phyloP scores from a whole-genome alignment of 2,888 invertebrate species.

The Iphiclides podalirius region DNA sequence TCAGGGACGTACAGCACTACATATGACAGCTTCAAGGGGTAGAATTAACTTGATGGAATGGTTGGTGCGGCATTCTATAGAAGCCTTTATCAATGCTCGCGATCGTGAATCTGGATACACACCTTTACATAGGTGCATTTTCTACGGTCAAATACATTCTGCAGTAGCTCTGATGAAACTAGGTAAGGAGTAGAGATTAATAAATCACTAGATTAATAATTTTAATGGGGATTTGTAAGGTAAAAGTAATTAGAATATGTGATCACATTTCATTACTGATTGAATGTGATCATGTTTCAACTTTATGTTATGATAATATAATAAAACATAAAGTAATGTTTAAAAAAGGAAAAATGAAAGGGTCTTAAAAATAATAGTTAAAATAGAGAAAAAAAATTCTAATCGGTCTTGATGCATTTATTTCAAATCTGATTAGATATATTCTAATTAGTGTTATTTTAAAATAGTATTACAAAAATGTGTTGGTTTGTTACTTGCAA shows the following conservation, averaged over 20 bases:
- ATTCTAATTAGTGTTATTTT: too few relatives aligned
- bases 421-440: too few relatives aligned
- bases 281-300: too few relatives aligned
- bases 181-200: slow-evolving; percentile 53
- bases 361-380: too few relatives aligned
- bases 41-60: slow-evolving; percentile 85
- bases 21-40: slow-evolving; percentile 88
- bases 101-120: slow-evolving; percentile 89
- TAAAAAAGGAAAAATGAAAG: too few relatives aligned
- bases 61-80: slow-evolving; percentile 82
- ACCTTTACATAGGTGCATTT: slow-evolving; percentile 89
- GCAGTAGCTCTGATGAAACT: slow-evolving; percentile 85
- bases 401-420: too few relatives aligned
- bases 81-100: slow-evolving; percentile 82
- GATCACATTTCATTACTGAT: too few relatives aligned
- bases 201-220: neutral
- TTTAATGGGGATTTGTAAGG: neutral
- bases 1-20: slow-evolving; percentile 88
- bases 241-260: too few relatives aligned
- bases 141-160: slow-evolving; percentile 89
- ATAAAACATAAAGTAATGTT: too few relatives aligned
- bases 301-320: too few relatives aligned
- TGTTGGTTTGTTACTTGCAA: neutral
- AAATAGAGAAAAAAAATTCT: too few relatives aligned
- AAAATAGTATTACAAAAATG: neutral